Evolutionary conservation across 30 jellyfish, hydroid and myxozoan species (phyloP).

Genomic region (Aurelia sp.): DNA sequence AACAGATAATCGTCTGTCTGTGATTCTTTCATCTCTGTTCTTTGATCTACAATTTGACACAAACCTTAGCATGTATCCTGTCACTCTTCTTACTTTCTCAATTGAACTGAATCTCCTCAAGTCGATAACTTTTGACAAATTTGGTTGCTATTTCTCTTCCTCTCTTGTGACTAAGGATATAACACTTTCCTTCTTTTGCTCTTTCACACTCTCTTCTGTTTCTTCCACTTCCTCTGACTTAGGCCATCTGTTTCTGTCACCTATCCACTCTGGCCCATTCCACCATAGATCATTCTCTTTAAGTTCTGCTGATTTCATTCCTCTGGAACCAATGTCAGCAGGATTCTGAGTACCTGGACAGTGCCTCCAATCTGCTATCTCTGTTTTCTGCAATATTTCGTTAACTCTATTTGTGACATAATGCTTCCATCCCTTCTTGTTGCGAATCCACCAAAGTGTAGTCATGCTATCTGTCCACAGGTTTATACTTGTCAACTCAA

Average conservation of each 20-base stretch:
- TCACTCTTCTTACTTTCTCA: conserved; percentile 12
- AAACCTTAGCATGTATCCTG: neutral
- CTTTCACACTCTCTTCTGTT: conserved; percentile 18
- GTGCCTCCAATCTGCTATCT: conserved; percentile 8
- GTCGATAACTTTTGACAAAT: neutral
- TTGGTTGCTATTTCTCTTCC: neutral
- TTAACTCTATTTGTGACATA: conserved; percentile 12
- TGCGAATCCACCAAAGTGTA: conserved; percentile 19
- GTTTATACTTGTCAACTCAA: neutral
- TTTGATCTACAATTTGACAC: neutral
- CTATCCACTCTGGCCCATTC: conserved; percentile 10
- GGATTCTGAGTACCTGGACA: conserved; percentile 28
- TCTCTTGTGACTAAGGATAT: neutral
- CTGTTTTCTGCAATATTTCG: conserved; percentile 11
- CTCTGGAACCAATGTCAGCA: conserved; percentile 34
- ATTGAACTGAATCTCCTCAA: neutral
- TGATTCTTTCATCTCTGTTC: too few relatives aligned
- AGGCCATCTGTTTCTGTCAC: neutral
- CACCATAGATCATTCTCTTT: neutral
- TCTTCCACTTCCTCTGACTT: neutral
- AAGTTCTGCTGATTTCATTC: neutral
- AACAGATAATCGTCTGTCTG: conserved; percentile 10
- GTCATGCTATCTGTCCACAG: neutral
- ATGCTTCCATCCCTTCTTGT: conserved; percentile 33
- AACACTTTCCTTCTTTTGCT: conserved; percentile 7